Base-by-base conservation (phyloP, 1,140 invertebrate genomes). In the Spodoptera litura region DNA sequence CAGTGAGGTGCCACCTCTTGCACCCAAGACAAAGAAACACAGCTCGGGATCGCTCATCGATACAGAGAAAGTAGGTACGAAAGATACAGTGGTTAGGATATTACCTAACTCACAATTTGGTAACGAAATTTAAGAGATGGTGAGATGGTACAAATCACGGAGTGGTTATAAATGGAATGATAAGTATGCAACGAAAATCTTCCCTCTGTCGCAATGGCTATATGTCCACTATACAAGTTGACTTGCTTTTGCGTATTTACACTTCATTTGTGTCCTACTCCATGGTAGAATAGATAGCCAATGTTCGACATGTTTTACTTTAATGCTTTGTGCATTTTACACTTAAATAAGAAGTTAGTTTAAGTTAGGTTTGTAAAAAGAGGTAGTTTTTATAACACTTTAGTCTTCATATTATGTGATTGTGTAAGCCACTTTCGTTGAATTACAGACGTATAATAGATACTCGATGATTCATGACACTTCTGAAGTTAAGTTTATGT, bases 31-130 rank as follows among this genome's bases (percentile, higher is more conserved):
- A 8, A 94, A 94, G 59, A 94, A 94, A 82, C 89, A 88, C 49
- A 91, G 90, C 58, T 91, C 91, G 0, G 90, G 88, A 2, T 93
- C 93, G 0, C 89, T 93, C 12, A 91, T 94, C 62, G 93, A 94
- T 59, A 87, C 88, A 3, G 91, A 91, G 49, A 93, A 89, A 82
- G 73, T 89, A 51, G 88, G 91, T 25, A 89, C 88, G 25, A 90
- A 85, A 74, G 93, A 94, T 51, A 93, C 91, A 8, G 83, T 94
- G 38, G 88, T 93, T 53, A 89, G 93, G 79, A 90, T 94, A 90
- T 38, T 66, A 64, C 89, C 88, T 0, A 92, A 92, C 80, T 86
- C 89, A 44, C 87, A 90, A 68, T 90, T 82, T 51, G 91, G 91
- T 55, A 94, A 94, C 77, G 93, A 94, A 72, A 94, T 94, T 79